These are phyloP conservation scores for Trichosurus vulpecula DNA, from an alignment of 2,797 vertebrate genomes.

Conservation along the genomic window DNA sequence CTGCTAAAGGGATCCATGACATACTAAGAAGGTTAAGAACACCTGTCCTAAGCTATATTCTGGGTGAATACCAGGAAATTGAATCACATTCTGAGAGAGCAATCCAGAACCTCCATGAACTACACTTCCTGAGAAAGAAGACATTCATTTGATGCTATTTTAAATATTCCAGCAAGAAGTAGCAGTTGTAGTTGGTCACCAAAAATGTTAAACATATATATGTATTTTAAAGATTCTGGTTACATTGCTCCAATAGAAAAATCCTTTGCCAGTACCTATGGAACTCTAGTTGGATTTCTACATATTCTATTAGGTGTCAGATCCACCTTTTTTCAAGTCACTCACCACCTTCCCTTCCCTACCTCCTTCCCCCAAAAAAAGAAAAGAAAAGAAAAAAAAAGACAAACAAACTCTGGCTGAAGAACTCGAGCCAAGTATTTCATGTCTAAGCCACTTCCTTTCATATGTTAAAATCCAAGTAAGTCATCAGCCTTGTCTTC, in stretches of 20 bases:
- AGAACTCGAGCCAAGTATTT: background rate
- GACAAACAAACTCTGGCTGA: background rate
- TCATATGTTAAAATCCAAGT: constrained; percentile 2
- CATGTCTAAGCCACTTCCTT: background rate
- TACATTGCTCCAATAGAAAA: background rate
- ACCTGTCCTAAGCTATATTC: background rate
- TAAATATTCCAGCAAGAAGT: background rate
- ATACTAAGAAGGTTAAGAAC: background rate
- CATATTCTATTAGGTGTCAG: background rate
- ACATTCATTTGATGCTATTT: background rate
- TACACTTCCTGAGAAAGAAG: background rate
- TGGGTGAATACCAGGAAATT: background rate
- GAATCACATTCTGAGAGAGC: background rate
- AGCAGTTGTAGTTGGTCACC: background rate
- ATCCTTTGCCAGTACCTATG: background rate
- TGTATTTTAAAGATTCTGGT: background rate
- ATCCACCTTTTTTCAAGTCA: background rate
- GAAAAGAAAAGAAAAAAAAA: background rate
- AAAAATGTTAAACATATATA: background rate
- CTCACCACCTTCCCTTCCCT: background rate
- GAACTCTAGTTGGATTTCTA: background rate
- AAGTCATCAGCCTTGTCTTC: fast-evolving
- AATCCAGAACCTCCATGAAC: background rate
- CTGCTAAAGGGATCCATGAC: background rate
- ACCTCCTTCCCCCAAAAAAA: too few relatives aligned